Evolutionary conservation across 1,140 invertebrate genomes (phyloP), one percentile per base, ranked within the genome.

Genomic region (Eubasilissa regina): DNA sequence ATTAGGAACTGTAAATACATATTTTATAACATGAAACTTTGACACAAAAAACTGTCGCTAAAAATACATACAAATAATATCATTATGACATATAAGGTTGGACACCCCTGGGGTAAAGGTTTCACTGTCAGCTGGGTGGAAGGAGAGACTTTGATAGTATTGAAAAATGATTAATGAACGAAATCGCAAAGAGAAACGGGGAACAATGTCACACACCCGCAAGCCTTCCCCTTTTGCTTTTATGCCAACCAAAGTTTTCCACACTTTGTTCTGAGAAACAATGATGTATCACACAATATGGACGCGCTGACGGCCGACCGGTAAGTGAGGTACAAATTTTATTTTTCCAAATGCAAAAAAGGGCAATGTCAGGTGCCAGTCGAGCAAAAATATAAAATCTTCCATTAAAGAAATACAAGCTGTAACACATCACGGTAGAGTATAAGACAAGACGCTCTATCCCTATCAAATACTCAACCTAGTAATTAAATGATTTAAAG

Each of bases 81-180:
- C n/a, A n/a, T n/a, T n/a, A n/a, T n/a, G n/a, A n/a, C n/a, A n/a
- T n/a, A n/a, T 15, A 51, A 8, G 64, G n/a, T 68, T 47, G 12
- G 45, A 9, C 0, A 48, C 64, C 64, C 44, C 64, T 68, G 47
- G 12, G 10, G 55, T 55, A 73, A 78, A 79, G 74, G 77, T 82
- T 75, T 53, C 25, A 60, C 70, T 77, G 80, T 79, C 78, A 78
- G 64, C 80, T 53, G 53, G 74, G 78, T 55, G 81, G 76, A 82
- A 80, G 78, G 78, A 80, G 78, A 77, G 81, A 82, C 81, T 82
- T 82, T 82, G 81, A 82, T 82, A 82, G 81, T 82, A 82, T 82
- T 82, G 81, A 82, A 80, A 82, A 82, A 82, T 82, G 81, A 82
- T 82, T 80, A 82, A 82, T 82, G 81, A 82, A 81, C 55, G 43